A percentile compares a stretch with the other conserved stretches of the same genome.
Evolutionary conservation across 2,888 invertebrate genomes (phyloP).

Genomic region (Rhimphoctona megacephalus): DNA sequence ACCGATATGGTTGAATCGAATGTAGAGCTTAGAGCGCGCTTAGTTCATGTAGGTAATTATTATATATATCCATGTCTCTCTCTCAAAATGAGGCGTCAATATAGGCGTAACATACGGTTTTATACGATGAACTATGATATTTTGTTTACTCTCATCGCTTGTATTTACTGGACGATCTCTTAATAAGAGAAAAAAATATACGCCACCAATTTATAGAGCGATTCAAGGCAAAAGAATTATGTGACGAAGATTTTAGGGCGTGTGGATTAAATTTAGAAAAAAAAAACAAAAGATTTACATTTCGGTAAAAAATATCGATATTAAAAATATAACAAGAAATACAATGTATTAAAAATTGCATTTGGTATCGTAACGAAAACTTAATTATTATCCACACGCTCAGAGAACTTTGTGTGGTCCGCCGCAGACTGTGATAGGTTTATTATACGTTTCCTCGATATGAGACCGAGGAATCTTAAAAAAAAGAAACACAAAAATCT

Average conservation of each 20-base stretch:
- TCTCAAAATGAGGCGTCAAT: slow-evolving; percentile 45
- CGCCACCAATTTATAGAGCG: slow-evolving; percentile 55
- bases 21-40: slow-evolving; percentile 61
- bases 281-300: background rate
- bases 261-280: slow-evolving; percentile 31
- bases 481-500: slow-evolving; percentile 26
- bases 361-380: slow-evolving; percentile 30
- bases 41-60: slow-evolving; percentile 53
- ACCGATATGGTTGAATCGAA: slow-evolving; percentile 51
- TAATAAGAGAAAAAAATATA: slow-evolving; percentile 23
- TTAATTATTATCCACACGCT: slow-evolving; percentile 36
- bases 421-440: slow-evolving; percentile 83
- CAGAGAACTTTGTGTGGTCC: slow-evolving; percentile 72
- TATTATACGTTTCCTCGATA: slow-evolving; percentile 77
- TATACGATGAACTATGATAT: slow-evolving; percentile 61
- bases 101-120: slow-evolving; percentile 55
- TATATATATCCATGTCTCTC: slow-evolving; percentile 25
- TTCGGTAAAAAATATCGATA: background rate
- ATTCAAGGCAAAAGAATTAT: slow-evolving; percentile 45
- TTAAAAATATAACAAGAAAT: slow-evolving; percentile 8
- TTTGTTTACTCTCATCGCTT: slow-evolving; percentile 15
- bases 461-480: slow-evolving; percentile 48
- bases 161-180: slow-evolving; percentile 13
- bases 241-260: slow-evolving; percentile 46
- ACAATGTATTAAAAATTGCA: slow-evolving; percentile 12